These are phyloP conservation scores for Luscinia luscinia DNA, from an alignment of 2,797 vertebrate genomes.

Conservation along the genomic window DNA sequence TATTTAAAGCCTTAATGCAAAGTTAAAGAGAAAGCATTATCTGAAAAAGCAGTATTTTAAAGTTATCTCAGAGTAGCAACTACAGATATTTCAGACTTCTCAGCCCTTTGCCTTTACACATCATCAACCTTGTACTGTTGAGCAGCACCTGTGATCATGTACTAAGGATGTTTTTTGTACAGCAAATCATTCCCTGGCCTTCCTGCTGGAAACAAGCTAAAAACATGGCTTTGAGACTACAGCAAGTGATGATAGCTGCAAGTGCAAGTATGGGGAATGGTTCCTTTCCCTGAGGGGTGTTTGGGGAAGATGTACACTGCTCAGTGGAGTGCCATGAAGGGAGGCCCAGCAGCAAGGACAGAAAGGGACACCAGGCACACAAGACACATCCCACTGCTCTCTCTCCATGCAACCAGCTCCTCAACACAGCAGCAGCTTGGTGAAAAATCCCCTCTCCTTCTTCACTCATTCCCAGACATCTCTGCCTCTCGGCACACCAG, in stretches of 20 bases:
- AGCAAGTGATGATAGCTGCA: background rate
- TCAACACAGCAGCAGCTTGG: background rate
- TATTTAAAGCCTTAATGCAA: background rate
- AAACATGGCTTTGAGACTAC: background rate
- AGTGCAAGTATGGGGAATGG: background rate
- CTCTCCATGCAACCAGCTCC: background rate
- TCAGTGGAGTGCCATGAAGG: background rate
- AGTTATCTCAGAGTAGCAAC: background rate
- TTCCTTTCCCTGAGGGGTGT: background rate
- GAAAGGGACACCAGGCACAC: background rate
- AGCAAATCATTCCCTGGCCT: background rate
- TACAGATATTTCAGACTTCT: background rate
- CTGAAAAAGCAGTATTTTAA: background rate
- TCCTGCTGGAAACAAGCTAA: background rate
- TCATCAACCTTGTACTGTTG: background rate
- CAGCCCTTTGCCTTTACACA: background rate
- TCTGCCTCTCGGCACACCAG: background rate
- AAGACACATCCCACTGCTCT: background rate
- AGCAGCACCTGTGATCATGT: background rate
- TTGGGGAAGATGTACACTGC: background rate
- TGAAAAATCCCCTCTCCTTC: background rate
- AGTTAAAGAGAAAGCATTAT: background rate
- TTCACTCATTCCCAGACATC: background rate
- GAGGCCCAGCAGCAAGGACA: background rate
- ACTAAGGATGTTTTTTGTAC: background rate